Evolutionary conservation across 2,888 invertebrate genomes (phyloP).

Genomic region (Liopterus haemorrhoidalis): DNA sequence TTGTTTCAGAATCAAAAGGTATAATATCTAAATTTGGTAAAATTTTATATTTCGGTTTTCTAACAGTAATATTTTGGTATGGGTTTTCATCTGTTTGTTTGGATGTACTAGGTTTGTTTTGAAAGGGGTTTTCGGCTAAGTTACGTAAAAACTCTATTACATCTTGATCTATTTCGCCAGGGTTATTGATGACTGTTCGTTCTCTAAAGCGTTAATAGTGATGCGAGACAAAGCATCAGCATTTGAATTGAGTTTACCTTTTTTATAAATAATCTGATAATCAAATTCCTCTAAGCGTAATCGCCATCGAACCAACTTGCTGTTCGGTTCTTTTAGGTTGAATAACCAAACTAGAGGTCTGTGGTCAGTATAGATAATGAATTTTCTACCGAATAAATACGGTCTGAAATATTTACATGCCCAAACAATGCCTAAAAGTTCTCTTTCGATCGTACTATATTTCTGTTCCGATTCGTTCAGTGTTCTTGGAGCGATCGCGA

Average conservation of each 20-base stretch:
- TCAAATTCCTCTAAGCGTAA: slow-evolving; percentile 35
- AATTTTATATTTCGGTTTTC: too few species aligned
- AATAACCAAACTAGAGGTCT: slow-evolving; percentile 38
- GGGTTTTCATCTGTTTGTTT: too few species aligned
- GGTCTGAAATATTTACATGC: slow-evolving; percentile 30
- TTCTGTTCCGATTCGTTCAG: slow-evolving; percentile 26
- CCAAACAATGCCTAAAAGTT: slow-evolving; percentile 31
- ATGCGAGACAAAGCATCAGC: slow-evolving; percentile 15
- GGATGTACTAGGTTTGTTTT: too few species aligned
- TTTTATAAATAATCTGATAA: slow-evolving; percentile 23
- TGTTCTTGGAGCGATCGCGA: slow-evolving; percentile 26
- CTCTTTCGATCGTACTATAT: slow-evolving; percentile 29
- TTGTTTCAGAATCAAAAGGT: too few species aligned
- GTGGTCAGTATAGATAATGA: slow-evolving; percentile 41
- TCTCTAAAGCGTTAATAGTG: too few species aligned
- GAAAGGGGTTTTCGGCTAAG: too few species aligned
- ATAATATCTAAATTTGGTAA: too few species aligned
- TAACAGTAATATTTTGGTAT: too few species aligned
- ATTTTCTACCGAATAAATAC: slow-evolving; percentile 33
- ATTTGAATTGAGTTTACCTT: slow-evolving; percentile 9
- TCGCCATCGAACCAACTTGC: slow-evolving; percentile 38
- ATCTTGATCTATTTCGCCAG: too few species aligned
- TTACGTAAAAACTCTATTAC: too few species aligned
- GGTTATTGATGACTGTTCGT: too few species aligned
- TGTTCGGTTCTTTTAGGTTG: slow-evolving; percentile 40